Evolutionary conservation across 2,113 vertebrate species (phyloP).

Genomic region (Falcunculus frontatus): DNA sequence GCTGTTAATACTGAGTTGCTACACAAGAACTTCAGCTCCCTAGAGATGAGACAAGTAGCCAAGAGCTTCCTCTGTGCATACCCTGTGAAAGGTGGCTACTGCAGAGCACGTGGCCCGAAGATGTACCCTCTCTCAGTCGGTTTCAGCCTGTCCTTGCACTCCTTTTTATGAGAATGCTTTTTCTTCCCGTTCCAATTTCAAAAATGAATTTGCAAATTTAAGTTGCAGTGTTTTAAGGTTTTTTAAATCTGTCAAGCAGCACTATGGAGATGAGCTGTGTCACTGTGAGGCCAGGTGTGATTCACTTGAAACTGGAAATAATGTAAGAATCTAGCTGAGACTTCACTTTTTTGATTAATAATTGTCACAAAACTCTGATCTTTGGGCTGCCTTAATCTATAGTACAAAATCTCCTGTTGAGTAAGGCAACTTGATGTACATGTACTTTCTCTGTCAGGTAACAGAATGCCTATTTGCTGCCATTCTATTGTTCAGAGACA

Average conservation of each 20-base stretch:
- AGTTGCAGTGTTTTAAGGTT: not conserved
- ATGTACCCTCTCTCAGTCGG: accelerated
- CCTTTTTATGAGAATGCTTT: not conserved
- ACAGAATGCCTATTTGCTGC: not conserved
- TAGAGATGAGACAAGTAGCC: not conserved
- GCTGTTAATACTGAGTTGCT: not conserved
- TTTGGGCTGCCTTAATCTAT: slow-evolving; percentile 22
- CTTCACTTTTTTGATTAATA: slow-evolving; percentile 43
- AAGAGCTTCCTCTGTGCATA: not conserved
- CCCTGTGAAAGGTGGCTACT: accelerated
- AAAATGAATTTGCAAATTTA: not conserved
- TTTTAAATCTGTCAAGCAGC: slow-evolving; percentile 26
- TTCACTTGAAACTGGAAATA: slow-evolving; percentile 61
- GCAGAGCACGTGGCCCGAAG: not conserved
- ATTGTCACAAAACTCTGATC: slow-evolving; percentile 27
- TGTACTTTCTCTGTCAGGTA: not conserved
- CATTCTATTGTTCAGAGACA: not conserved
- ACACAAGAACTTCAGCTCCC: not conserved
- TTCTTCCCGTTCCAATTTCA: not conserved
- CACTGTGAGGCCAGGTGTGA: slow-evolving; percentile 49
- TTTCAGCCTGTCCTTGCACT: not conserved
- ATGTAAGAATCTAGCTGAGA: slow-evolving; percentile 34
- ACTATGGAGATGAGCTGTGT: slow-evolving; percentile 48
- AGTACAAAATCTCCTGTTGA: not conserved
- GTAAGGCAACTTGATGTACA: no score